These are phyloP conservation scores for Eledone cirrhosa DNA, from an alignment of 2,888 invertebrate genomes.

Conservation along the genomic window DNA sequence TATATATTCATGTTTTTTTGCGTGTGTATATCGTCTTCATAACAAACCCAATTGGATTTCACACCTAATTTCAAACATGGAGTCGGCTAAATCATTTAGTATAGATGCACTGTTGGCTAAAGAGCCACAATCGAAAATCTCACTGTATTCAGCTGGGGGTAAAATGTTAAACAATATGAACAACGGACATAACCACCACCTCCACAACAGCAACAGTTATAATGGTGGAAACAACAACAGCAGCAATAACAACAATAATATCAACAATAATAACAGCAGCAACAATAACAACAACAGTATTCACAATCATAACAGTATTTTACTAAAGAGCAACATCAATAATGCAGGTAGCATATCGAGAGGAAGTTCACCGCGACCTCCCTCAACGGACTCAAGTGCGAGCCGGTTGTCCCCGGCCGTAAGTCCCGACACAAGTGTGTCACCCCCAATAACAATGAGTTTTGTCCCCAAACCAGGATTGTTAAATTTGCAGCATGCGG, in stretches of 20 bases:
- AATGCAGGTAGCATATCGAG: constrained; percentile 32
- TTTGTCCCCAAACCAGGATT: constrained; percentile 54
- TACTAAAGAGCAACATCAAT: not conserved
- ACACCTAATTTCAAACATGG: constrained; percentile 38
- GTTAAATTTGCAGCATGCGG: constrained; percentile 46
- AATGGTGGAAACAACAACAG: not conserved
- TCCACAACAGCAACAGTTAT: not conserved
- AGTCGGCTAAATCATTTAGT: constrained; percentile 79
- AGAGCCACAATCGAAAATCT: constrained; percentile 44
- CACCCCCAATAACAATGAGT: constrained; percentile 40
- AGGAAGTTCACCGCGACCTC: constrained; percentile 41
- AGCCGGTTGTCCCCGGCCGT: constrained; percentile 38
- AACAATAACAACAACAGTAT: not conserved
- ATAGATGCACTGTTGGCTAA: constrained; percentile 87
- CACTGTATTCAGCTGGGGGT: not conserved
- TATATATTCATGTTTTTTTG: too few relatives aligned
- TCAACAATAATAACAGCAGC: not conserved
- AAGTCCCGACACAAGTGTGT: constrained; percentile 49
- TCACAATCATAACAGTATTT: too few relatives aligned
- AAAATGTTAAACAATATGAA: constrained; percentile 38
- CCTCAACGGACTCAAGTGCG: constrained; percentile 48
- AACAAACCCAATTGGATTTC: too few relatives aligned
- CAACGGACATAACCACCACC: not conserved
- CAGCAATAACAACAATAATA: not conserved
- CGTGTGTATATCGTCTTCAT: too few relatives aligned